A percentile compares a stretch with the other conserved stretches of the same genome.
Evolutionary conservation across 2,888 invertebrate genomes (phyloP).

Genomic region (Brachypalpus laphriformis): DNA sequence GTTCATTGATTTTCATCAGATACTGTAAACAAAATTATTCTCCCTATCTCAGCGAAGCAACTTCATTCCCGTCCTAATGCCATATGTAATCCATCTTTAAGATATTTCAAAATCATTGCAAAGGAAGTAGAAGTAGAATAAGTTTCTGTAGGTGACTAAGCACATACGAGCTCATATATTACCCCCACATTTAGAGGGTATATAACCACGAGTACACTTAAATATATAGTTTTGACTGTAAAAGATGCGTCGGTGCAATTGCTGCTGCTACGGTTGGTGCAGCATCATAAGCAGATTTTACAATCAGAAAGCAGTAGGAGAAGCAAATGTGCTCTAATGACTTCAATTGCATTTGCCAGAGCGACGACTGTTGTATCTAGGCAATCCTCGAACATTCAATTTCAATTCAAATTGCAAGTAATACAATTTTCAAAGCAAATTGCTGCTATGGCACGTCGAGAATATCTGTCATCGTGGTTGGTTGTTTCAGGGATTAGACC

Average conservation of each 20-base stretch:
- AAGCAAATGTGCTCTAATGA: constrained; percentile 21
- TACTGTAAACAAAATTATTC: not conserved
- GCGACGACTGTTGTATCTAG: constrained; percentile 1
- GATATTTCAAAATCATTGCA: constrained; percentile 7
- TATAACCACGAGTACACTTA: not conserved
- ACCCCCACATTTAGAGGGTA: not conserved
- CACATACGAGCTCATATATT: constrained; percentile 5
- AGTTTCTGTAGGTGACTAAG: constrained; percentile 17
- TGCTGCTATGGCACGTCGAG: not conserved
- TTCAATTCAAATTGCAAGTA: constrained; percentile 32
- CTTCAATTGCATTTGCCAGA: constrained; percentile 24
- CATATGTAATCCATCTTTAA: constrained; percentile 11
- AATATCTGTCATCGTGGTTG: constrained; percentile 9
- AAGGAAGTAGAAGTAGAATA: constrained; percentile 13
- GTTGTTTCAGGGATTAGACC: not conserved
- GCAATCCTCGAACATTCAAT: constrained; percentile 23
- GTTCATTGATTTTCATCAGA: not conserved
- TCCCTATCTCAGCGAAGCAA: not conserved
- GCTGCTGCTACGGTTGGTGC: not conserved
- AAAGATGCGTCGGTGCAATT: not conserved
- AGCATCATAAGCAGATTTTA: constrained; percentile 10
- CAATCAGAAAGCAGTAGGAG: not conserved
- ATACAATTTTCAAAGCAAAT: constrained; percentile 34
- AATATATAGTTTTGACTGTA: not conserved
- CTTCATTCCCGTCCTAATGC: not conserved